Evolutionary conservation across 37 sponge, comb jelly and placozoan species (phyloP), one percentile per base, ranked within the genome.

Genomic region (Theonella swinhoei): DNA sequence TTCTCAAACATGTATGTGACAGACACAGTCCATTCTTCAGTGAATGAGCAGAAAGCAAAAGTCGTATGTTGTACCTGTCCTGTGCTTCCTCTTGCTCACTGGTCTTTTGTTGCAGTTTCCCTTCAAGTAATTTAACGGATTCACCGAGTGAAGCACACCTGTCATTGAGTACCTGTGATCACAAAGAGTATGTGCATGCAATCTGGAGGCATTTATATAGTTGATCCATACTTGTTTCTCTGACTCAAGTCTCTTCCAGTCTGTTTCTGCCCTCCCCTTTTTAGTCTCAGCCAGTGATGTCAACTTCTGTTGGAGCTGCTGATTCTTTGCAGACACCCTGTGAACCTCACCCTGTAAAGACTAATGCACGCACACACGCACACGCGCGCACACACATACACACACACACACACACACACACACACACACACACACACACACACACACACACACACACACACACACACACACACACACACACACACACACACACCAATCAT

Each of bases 371-470:
- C 79, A 79, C 28, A 33, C 62, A 76, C 77, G 42, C 74, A 39
- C 74, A 39, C 74, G 25, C 74, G 34, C 72, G 23, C 41, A 74
- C 62, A 76, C 77, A 59, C 77, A 76, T 35, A 30, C 64, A 19
- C 26, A 74, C 74, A 74, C 47, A 74, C 74, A 74, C 47, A 74
- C 74, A 37, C 47, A 39, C 74, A 74, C 74, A 74, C 74, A 74
- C 74, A 74, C 74, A 37, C 41, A 74, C 74, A 74, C 74, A 74
- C 74, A 74, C 74, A 74, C 47, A 19, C 26, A 8, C 74, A 39
- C 47, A 39, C 74, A 39, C 74, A 74, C 74, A 37, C 47, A 74
- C 74, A 74, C 74, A 39, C 47, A 74, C 74, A 74, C 74, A 2
- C 41, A 39, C 74, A 74, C 74, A 35, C 41, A 74, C 47, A 23